These are phyloP conservation scores for Notechis scutatus DNA, from an alignment of 2,113 vertebrate genomes.

Conservation along the genomic window DNA sequence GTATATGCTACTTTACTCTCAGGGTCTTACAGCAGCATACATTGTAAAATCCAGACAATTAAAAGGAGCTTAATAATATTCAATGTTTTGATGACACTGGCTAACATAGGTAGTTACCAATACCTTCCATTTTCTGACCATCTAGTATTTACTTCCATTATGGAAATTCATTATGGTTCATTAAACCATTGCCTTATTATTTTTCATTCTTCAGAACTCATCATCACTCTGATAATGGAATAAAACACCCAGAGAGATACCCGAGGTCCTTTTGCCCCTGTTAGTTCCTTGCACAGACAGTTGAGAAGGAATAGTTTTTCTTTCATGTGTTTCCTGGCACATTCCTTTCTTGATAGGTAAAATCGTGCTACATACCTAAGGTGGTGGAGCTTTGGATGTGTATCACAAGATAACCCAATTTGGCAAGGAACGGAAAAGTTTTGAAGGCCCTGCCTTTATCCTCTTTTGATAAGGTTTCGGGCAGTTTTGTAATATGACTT, in stretches of 20 bases:
- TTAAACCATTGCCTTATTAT: neutral
- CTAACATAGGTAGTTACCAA: neutral
- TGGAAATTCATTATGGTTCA: too few species aligned
- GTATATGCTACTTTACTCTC: neutral
- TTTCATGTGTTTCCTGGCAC: neutral
- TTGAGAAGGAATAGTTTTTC: neutral
- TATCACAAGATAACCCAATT: conserved; percentile 65
- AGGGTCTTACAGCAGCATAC: neutral
- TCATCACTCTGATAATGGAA: neutral
- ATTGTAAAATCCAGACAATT: neutral
- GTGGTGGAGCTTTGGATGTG: conserved; percentile 49
- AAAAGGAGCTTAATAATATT: neutral
- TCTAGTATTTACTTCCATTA: neutral
- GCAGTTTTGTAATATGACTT: conserved; percentile 16
- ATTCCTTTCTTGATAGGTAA: conserved; percentile 58
- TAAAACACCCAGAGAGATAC: neutral
- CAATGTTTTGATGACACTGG: neutral
- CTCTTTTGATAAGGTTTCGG: conserved; percentile 71
- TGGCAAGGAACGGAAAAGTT: conserved; percentile 68
- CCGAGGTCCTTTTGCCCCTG: neutral
- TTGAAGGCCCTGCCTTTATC: conserved; percentile 74
- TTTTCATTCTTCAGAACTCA: neutral
- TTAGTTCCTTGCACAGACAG: neutral
- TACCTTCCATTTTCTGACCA: neutral
- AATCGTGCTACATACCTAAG: neutral